Percentiles rank a stretch among this genome's conserved stretches.
Evolutionary conservation across 2,888 invertebrate genomes (phyloP).

Genomic region (Eugnorisma glareosa): DNA sequence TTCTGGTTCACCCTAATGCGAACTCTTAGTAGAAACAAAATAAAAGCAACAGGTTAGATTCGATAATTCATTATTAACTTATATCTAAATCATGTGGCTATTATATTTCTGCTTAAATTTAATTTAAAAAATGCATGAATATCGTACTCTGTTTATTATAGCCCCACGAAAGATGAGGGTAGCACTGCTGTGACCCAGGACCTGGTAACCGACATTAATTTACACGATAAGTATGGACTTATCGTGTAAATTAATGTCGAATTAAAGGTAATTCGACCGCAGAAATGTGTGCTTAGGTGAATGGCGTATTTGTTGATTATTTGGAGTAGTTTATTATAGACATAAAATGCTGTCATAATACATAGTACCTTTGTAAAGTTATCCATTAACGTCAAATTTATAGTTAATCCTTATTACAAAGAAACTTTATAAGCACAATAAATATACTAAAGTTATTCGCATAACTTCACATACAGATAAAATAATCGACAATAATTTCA

Average conservation of each 20-base stretch:
- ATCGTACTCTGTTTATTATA: no score
- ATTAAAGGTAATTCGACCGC: conserved; percentile 53
- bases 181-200: conserved; percentile 63
- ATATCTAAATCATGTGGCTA: neutral
- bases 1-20: neutral
- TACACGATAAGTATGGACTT: conserved; percentile 52
- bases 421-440: neutral
- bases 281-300: conserved; percentile 43
- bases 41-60: no score
- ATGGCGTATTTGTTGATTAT: conserved; percentile 35
- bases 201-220: conserved; percentile 69
- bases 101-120: no score
- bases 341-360: no score
- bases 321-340: neutral
- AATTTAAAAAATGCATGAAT: no score
- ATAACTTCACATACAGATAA: neutral
- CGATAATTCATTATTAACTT: no score
- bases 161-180: conserved; percentile 78
- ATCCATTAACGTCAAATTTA: no score
- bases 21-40: neutral
- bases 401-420: no score
- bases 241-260: no score
- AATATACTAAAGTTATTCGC: neutral
- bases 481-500: neutral
- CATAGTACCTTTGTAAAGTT: no score